Evolutionary conservation across 2,797 vertebrate genomes (phyloP), one percentile per base, ranked within the genome.

Genomic region (Chromobotia macracanthus): DNA sequence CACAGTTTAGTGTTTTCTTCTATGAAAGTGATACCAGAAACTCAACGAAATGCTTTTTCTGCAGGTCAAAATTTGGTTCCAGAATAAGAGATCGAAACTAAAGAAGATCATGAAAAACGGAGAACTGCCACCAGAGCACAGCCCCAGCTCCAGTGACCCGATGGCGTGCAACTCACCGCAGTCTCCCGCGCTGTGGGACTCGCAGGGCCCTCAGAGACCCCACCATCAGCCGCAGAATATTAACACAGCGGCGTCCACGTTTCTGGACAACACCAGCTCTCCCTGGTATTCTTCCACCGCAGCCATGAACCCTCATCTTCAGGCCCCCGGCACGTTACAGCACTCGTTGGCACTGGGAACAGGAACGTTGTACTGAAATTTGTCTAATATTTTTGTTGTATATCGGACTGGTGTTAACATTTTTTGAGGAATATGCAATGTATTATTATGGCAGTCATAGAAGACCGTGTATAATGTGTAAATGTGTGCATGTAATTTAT

Each of bases 401-500:
- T 78, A 93, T 93, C 89, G 95, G 95, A 96, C 95, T 95, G 91
- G 89, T 94, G 92, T 96, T 95, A 94, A 87, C 31, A 1, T 44
- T 64, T 93, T 94, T 90, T 94, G 93, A 95, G 94, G 94, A 95
- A 95, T 95, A 94, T 94, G 93, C 94, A 95, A 96, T 92, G 94
- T 95, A 95, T 94, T 94, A 94, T 90, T 90, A 93, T 88, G 92
- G 89, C 94, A 93, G 89, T 95, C 91, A 92, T 94, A 94, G 93
- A 94, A 92, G 91, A 94, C 92, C 89, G 92, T 94, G 93, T 96
- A 94, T 91, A 96, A 83, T 82, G 82, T 83, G 82, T 83, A 94
- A 97, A 96, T 96, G 96, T 96, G 95, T 98, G 97, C 97, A 98
- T 99, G 97, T 98, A 98, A 98, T 95, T 99, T 98, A 98, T 98